Conservation (phyloP, 2,888 invertebrate species). For the Drosophila acutilabella region DNA sequence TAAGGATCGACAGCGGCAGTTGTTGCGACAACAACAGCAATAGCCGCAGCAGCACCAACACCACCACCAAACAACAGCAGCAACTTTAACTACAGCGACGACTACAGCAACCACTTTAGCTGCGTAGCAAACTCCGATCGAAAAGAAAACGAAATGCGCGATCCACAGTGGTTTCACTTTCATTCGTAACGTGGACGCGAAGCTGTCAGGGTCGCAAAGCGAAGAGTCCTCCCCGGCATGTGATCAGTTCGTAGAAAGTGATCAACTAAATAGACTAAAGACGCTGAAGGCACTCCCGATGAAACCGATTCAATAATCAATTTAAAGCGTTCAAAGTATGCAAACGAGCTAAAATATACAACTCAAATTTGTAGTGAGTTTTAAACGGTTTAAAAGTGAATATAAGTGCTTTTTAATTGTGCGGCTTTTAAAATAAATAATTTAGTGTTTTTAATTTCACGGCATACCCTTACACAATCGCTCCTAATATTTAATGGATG, state of each 20-base stretch:
- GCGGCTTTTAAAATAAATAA: slow-evolving; percentile 54
- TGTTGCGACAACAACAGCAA: slow-evolving; percentile 27
- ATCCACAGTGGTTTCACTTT: slow-evolving; percentile 82
- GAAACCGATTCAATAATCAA: not conserved
- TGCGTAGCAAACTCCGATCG: slow-evolving; percentile 38
- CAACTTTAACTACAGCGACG: slow-evolving; percentile 20
- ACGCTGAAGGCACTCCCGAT: not conserved
- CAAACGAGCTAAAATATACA: not conserved
- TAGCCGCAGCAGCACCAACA: slow-evolving; percentile 9
- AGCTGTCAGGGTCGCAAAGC: slow-evolving; percentile 66
- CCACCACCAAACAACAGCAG: slow-evolving; percentile 19
- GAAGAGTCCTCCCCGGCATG: slow-evolving; percentile 32
- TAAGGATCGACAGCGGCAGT: slow-evolving; percentile 63
- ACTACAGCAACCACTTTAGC: slow-evolving; percentile 28
- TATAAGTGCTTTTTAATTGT: slow-evolving; percentile 54
- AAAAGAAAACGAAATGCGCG: slow-evolving; percentile 81
- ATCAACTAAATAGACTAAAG: not conserved
- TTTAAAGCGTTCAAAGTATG: not conserved
- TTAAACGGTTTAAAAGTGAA: slow-evolving; percentile 1
- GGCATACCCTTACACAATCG: slow-evolving; percentile 8
- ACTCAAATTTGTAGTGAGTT: not conserved
- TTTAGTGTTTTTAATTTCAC: slow-evolving; percentile 54
- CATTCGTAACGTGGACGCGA: slow-evolving; percentile 81
- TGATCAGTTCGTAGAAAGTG: slow-evolving; percentile 16
- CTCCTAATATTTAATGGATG: slow-evolving; percentile 68